Conservation (phyloP, 2,888 invertebrate genomes). For the Geotrupes spiniger region DNA sequence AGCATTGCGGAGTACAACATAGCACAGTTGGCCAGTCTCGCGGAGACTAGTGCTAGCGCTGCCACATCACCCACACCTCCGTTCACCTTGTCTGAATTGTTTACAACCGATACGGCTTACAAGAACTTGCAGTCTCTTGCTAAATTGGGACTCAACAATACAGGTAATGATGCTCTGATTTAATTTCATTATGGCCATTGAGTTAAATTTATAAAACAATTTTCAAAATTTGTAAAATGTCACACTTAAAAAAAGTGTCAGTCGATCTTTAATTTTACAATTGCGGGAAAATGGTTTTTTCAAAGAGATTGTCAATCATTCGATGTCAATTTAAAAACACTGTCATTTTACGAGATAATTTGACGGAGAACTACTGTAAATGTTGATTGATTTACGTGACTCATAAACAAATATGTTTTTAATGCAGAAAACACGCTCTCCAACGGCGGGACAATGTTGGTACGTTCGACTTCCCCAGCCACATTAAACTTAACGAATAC, state of each 20-base stretch:
- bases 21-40: conserved; percentile 78
- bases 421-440: conserved; percentile 40
- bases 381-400: no score
- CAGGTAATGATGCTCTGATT: conserved; percentile 62
- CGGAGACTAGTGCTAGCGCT: conserved; percentile 58
- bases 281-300: no score
- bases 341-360: no score
- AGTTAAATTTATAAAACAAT: no score
- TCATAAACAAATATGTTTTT: no score
- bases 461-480: conserved; percentile 61
- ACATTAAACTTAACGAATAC: conserved; percentile 51
- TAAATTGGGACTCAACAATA: conserved; percentile 71
- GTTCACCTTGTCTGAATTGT: conserved; percentile 74
- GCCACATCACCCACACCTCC: conserved; percentile 52
- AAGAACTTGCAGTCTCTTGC: conserved; percentile 88
- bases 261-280: no score
- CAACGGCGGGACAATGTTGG: conserved; percentile 53
- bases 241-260: no score
- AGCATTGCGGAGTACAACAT: conserved; percentile 86
- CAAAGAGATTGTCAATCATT: no score
- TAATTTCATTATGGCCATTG: no score
- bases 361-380: no score
- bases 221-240: no score
- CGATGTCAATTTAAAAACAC: no score
- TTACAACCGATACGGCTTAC: conserved; percentile 76